Base-by-base conservation (phyloP, 2,113 vertebrate species). In the Cryptoleucopteryx plumbea region DNA sequence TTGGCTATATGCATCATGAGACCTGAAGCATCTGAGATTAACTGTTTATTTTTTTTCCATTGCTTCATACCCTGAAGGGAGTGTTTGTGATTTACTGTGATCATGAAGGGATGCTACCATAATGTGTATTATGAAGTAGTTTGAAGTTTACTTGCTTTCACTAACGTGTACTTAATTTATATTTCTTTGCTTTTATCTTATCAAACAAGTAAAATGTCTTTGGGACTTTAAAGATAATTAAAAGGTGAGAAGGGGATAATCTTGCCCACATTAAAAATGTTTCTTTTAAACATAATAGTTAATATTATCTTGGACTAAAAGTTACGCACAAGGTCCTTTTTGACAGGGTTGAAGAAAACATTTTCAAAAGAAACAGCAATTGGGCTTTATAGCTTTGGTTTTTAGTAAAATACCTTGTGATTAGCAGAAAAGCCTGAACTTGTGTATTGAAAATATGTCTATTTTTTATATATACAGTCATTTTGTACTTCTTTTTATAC, bases 171-270 rank as follows among this genome's bases (percentile, higher is more conserved):
- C n/a, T 95, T 79, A 61, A 86, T 94, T 78, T 92, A 15, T 78
- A 61, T 86, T 84, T 94, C 79, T 96, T 92, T 74, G 47, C 66
- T 87, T 91, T 95, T 80, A 63, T 63, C 83, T 95, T 80, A 63
- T 63, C 83, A 92, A 97, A 53, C 78, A 82, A 95, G 36, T 97
- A 95, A 94, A 96, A 84, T 86, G 21, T 95, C 80, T 93, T 81
- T 91, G 68, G 86, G 47, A 91, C 81, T 88, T 90, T 71, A 95
- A 90, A 96, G 90, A 82, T 93, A 32, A 86, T 94, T 55, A 63
- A 86, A 93, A 94, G 90, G 82, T 94, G 92, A 95, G 86, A 96
- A 86, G 78, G 82, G 92, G 82, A 67, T 95, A 63, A 88, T 92
- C 14, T 86, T 96, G 65, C 42, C n/a, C 31, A 27, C 21, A 16